Base-by-base conservation (phyloP, 1,140 invertebrate species). In the Neuroterus valhalla region DNA sequence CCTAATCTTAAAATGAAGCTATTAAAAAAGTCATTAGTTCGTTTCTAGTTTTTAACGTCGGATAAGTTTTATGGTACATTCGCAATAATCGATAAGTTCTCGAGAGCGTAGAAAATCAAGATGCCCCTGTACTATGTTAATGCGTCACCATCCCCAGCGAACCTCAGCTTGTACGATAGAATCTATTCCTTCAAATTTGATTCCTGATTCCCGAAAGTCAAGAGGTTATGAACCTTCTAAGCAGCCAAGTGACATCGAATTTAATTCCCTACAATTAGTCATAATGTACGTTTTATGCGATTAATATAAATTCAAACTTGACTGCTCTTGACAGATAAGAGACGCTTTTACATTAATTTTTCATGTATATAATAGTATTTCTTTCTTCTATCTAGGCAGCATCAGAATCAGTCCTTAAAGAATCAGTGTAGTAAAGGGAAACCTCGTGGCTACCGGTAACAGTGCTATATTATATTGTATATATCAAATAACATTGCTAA, bases 21-120 rank as follows among this genome's bases (percentile, higher is more conserved):
- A 86, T 79, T 87, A 86, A 84, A 85, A 86, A 89, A 89, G 88
- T 90, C 88, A 89, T 89, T 89, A 89, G 84, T 87, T 89, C 87
- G 82, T 87, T 88, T 82, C 81, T 89, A 89, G 85, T 87, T 89
- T 81, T 78, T 89, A 89, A 88, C 84, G 84, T 87, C 82, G 82
- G 84, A 68, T 80, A 76, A 76, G 74, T 74, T 78, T 45, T 84
- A 81, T 69, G 73, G 71, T 69, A 73, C 70, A 48, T 80, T 72
- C 75, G 75, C 62, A 50, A 74, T 78, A 74, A 72, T 69, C 46
- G 69, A 78, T 45, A 38, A 8, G 6, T 38, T 10, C 31, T 38
- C 10, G 1, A 10, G 4, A 38, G 31, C 31, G 4, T 38, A 38
- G 31, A 1, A 38, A 38, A 38, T 38, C 31, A 38, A 38, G 31